Evolutionary conservation across 1,140 invertebrate species (phyloP).

Genomic region (Cherax quadricarinatus): DNA sequence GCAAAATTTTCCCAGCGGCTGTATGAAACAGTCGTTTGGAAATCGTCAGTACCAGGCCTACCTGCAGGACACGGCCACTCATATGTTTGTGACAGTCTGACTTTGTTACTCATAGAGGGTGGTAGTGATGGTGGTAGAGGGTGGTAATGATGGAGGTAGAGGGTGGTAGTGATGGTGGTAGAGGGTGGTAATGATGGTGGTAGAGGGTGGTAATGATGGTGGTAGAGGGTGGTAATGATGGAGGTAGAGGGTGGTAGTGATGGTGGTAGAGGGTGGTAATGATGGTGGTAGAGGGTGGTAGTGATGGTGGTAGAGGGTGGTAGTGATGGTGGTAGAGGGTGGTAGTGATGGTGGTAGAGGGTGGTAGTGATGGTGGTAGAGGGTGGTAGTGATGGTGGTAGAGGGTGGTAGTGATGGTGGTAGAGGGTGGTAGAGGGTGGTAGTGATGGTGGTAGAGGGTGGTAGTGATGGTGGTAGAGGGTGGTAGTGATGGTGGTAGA

Average conservation of each 20-base stretch:
- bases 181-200: not conserved
- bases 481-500: not conserved
- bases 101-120: no score
- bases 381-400: not conserved
- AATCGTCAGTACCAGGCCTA: no score
- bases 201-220: not conserved
- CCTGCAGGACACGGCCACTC: no score
- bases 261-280: not conserved
- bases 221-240: no score
- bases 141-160: no score
- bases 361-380: no score
- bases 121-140: not conserved
- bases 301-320: not conserved
- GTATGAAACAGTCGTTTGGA: no score
- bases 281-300: not conserved
- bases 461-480: not conserved
- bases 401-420: not conserved
- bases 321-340: not conserved
- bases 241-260: no score
- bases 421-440: not conserved
- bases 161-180: not conserved
- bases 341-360: not conserved
- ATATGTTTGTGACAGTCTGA: no score
- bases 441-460: not conserved
- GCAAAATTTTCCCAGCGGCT: no score